Base-by-base conservation (phyloP, 2,888 invertebrate genomes). In the Neoascia interrupta region DNA sequence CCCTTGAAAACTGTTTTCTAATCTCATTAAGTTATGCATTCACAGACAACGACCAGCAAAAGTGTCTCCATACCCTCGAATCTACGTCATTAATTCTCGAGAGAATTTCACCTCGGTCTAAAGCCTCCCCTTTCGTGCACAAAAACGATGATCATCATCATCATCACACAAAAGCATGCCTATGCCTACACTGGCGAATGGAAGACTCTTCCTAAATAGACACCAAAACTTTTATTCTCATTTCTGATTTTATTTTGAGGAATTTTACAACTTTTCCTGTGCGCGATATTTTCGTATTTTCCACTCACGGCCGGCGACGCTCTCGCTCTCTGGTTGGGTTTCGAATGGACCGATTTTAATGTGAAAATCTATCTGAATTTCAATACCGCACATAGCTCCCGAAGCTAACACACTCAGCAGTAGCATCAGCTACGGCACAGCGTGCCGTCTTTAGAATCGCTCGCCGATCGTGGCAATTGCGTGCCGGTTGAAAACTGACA, bases 11-110 rank as follows among this genome's bases (percentile, higher is more conserved):
- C 36, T 56, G 34, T 54, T 53, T 63, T 64, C 34, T 60, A 68
- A 79, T 79, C 79, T 68, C 66, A 66, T 79, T 73, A 79, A 79
- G 54, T 34, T 37, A 79, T 73, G 79, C 61, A 79, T 73, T 43
- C 73, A 68, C 79, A 79, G 31, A 31, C 31, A 31, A 6, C 58
- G 53, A 56, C 60, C 72, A 58, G 56, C 72, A 43, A 60, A 73
- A 73, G 43, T 31, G 4, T n/a, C 31, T 6, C 26, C 31, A 31
- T 31, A 8, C 8, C 8, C 8, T 31, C 4, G n/a, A 6, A 31
- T 31, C 31, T 31, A 8, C 8, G 8, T 31, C 13, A 18, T 26
- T 49, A 31, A 31, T 53, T 18, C 60, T 53, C 64, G 54, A 72
- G 60, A 73, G 76, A 79, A 73, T 68, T 61, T 43, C 41, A 49